Conservation (phyloP, 2,888 invertebrate genomes). For the Eulithis testata region DNA sequence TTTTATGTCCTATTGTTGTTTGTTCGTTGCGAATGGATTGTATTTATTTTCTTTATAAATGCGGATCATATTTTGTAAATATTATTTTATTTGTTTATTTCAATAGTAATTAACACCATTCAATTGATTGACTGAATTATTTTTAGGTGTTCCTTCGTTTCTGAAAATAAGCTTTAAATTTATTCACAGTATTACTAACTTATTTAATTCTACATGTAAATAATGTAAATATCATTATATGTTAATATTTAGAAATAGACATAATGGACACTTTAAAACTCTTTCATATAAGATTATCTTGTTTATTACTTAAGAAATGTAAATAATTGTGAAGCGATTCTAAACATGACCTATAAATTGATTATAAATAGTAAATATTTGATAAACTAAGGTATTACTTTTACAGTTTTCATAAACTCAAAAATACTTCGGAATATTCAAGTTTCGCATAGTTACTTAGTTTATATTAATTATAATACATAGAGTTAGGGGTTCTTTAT, state of each 20-base stretch:
- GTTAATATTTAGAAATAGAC: constrained; percentile 33
- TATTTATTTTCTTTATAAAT: constrained; percentile 16
- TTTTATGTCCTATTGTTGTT: too few species aligned
- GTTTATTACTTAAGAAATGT: constrained; percentile 43
- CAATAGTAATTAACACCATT: constrained; percentile 37
- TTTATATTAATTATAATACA: background rate
- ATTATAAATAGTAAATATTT: background rate
- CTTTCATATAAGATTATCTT: constrained; percentile 1
- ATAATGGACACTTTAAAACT: constrained; percentile 9
- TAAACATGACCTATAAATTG: background rate
- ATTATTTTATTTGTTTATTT: constrained; percentile 24
- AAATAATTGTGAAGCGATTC: constrained; percentile 44
- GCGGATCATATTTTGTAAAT: constrained; percentile 22
- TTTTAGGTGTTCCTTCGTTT: constrained; percentile 49
- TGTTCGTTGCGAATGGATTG: constrained; percentile 6
- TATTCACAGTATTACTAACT: constrained; percentile 84
- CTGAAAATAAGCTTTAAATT: constrained; percentile 76
- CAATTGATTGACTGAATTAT: constrained; percentile 67
- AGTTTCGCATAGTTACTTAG: background rate
- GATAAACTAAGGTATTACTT: background rate
- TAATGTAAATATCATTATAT: constrained; percentile 74
- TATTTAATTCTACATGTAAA: constrained; percentile 76
- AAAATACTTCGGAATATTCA: background rate
- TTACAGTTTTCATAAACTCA: too few species aligned
- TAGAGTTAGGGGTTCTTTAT: constrained; percentile 28